Percentiles rank a stretch among this genome's conserved stretches.
Evolutionary conservation across 2,113 vertebrate genomes (phyloP).

Genomic region (Peromyscus polionotus): DNA sequence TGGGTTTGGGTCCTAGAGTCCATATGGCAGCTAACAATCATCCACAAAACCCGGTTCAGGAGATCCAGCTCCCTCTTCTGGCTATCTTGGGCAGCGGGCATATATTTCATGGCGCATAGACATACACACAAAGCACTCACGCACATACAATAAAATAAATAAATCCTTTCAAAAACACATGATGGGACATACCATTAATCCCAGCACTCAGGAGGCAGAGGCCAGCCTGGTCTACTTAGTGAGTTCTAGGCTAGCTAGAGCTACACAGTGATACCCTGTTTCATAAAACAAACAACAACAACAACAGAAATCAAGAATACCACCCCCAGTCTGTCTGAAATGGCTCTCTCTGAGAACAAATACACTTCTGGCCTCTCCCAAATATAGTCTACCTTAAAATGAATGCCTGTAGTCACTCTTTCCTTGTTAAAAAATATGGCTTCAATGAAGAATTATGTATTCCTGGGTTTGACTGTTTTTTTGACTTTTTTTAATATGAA

Average conservation of each 20-base stretch:
- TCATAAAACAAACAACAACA: background rate
- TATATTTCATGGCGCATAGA: background rate
- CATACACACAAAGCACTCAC: background rate
- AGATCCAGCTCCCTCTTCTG: background rate
- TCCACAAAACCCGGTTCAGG: background rate
- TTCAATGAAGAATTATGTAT: background rate
- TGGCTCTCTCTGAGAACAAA: background rate
- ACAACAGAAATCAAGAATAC: background rate
- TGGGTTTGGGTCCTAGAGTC: background rate
- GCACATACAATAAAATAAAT: background rate
- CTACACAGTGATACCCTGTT: background rate
- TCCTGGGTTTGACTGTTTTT: slow-evolving; percentile 17
- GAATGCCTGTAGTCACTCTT: background rate
- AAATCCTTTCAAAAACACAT: background rate
- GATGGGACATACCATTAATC: background rate
- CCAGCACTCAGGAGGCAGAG: background rate
- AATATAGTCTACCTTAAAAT: background rate
- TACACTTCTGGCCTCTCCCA: background rate
- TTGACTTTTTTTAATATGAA: background rate
- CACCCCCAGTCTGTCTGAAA: background rate
- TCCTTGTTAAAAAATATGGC: background rate
- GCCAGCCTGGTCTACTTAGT: background rate
- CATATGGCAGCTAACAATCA: background rate
- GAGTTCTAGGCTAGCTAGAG: background rate
- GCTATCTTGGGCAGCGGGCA: background rate